Conservation (phyloP, 2,797 vertebrate genomes). For the Dendrocincla fuliginosa region DNA sequence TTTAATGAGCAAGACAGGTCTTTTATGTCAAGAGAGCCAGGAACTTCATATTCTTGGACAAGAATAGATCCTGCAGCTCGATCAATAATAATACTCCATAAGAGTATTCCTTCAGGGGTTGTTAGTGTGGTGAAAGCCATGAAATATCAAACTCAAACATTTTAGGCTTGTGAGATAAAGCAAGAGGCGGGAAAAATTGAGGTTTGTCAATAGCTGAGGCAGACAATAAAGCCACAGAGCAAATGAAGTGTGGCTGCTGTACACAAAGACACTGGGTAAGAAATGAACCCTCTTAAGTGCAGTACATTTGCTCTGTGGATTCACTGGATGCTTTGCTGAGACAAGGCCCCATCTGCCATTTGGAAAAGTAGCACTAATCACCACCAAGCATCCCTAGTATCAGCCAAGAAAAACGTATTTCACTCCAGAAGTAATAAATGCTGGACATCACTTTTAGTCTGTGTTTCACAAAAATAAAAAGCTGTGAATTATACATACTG, state of each 20-base stretch:
- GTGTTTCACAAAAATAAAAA: background rate
- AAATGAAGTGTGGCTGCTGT: background rate
- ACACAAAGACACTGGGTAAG: background rate
- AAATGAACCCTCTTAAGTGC: background rate
- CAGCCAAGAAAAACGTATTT: background rate
- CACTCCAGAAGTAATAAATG: background rate
- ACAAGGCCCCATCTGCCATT: background rate
- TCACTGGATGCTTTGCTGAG: background rate
- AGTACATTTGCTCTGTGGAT: background rate
- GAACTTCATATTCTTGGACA: background rate
- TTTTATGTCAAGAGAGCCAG: background rate
- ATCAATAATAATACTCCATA: background rate
- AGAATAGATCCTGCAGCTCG: background rate
- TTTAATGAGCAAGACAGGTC: background rate
- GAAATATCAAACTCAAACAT: background rate
- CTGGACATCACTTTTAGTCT: background rate
- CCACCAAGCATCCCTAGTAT: background rate
- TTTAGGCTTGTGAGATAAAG: background rate
- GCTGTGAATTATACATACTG: background rate
- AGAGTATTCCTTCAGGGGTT: background rate
- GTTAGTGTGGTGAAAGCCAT: background rate
- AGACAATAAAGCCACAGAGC: background rate
- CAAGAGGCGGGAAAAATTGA: background rate
- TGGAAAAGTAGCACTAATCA: background rate
- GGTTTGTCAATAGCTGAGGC: background rate